phyloP scores from a whole-genome alignment of 37 sponge, comb jelly and placozoan genomes.

The Petrosia ficiformis region DNA sequence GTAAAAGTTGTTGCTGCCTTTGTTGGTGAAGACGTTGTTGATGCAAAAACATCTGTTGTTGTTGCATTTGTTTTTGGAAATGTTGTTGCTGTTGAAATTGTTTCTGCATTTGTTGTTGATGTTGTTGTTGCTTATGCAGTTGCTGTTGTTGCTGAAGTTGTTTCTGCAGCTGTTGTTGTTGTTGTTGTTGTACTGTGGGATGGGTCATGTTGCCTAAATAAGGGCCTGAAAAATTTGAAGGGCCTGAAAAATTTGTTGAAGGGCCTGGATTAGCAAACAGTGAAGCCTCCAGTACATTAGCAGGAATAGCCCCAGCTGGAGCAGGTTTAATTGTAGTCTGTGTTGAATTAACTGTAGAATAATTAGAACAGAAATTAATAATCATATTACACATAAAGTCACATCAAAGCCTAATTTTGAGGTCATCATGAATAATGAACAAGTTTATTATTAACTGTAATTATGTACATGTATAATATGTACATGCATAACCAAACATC shows the following conservation, averaged over 20 bases:
- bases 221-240: neutral
- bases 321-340: too few relatives aligned
- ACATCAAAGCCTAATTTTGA: too few relatives aligned
- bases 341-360: too few relatives aligned
- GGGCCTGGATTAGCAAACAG: too few relatives aligned
- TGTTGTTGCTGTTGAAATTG: neutral
- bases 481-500: too few relatives aligned
- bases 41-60: neutral
- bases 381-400: too few relatives aligned
- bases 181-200: neutral
- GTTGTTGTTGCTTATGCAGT: slow-evolving; percentile 1
- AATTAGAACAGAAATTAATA: too few relatives aligned
- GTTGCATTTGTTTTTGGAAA: neutral
- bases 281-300: neutral
- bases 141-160: neutral
- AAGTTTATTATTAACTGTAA: too few relatives aligned
- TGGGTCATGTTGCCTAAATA: neutral
- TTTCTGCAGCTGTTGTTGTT: neutral
- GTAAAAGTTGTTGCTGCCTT: too few relatives aligned
- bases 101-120: neutral
- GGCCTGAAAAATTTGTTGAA: too few relatives aligned
- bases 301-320: neutral
- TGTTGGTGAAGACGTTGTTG: neutral
- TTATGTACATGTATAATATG: too few relatives aligned
- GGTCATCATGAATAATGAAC: too few relatives aligned